These are phyloP conservation scores for Hemicentrotus pulcherrimus DNA, from an alignment of 35 echinoderm and acorn worm species.

Conservation along the genomic window DNA sequence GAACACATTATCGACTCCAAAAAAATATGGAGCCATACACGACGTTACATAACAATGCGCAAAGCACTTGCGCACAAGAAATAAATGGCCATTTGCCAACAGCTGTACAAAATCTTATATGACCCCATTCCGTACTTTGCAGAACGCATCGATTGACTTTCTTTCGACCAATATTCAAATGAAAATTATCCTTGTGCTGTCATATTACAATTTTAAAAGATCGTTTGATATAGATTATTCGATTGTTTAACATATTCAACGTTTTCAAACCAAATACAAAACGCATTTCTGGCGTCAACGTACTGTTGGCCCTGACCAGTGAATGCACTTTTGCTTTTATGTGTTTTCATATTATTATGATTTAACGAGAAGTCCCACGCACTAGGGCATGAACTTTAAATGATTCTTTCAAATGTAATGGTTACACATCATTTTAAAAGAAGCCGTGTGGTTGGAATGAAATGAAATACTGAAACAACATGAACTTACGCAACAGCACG, in stretches of 20 bases:
- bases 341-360: not conserved
- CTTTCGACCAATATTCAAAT: not conserved
- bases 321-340: not conserved
- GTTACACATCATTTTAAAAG: too few species aligned
- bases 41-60: not conserved
- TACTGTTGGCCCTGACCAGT: not conserved
- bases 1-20: not conserved
- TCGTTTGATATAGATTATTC: not conserved
- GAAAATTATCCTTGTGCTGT: not conserved
- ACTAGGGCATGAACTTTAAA: too few species aligned
- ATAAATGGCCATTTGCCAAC: not conserved
- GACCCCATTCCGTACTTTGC: not conserved
- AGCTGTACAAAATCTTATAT: not conserved
- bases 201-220: not conserved
- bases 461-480: too few species aligned
- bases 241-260: not conserved
- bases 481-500: too few species aligned
- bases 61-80: not conserved
- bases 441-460: too few species aligned
- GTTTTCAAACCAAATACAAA: not conserved
- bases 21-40: not conserved
- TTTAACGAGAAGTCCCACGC: not conserved
- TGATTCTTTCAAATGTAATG: too few species aligned
- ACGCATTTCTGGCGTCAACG: not conserved
- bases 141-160: not conserved